Evolutionary conservation across 1,140 invertebrate species (phyloP), one percentile per base, ranked within the genome.

Genomic region (Drosophila paulistorum): DNA sequence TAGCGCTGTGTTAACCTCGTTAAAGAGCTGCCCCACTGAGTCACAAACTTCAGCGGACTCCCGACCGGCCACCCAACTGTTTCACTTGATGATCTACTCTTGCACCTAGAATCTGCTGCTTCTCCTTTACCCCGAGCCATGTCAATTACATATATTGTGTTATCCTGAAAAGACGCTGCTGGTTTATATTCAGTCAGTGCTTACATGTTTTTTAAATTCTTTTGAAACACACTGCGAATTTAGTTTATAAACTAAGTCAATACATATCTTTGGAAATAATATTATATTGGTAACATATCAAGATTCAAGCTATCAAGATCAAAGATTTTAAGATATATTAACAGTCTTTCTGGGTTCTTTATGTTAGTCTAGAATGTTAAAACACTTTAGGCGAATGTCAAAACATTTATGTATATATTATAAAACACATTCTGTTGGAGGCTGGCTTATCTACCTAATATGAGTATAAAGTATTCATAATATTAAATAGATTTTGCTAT

Each of bases 1-100:
- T 79, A 79, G 76, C 76, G 76, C 68, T 76, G 74, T 79, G 79
- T 63, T 82, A 79, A 77, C 82, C 78, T 61, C 77, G 74, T 86
- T 86, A 86, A 86, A 72, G 64, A 85, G 71, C 59, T 51, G 45
- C 45, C 45, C 45, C 45, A 51, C 45, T 23, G 45, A 14, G 45
- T 20, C 45, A 51, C 17, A 51, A 51, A 51, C 45, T 51, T 51
- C 5, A 51, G 17, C 45, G 45, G 20, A 7, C 45, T 10, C 17
- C 14, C n/a, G 14, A 48, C 45, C 45, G 14, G 17, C 7, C 42
- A 23, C 2, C 20, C 20, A 1, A 45, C 42, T 1, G 35, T 37
- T 37, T 45, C 14, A 17, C 14, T 4, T 48, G 14, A 51, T 51
- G 45, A 51, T 51, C 45, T 23, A 51, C 45, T 51, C 13, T 37